These are phyloP conservation scores for Drosophila trapezifrons DNA, from an alignment of 1,140 invertebrate genomes.

Conservation along the genomic window DNA sequence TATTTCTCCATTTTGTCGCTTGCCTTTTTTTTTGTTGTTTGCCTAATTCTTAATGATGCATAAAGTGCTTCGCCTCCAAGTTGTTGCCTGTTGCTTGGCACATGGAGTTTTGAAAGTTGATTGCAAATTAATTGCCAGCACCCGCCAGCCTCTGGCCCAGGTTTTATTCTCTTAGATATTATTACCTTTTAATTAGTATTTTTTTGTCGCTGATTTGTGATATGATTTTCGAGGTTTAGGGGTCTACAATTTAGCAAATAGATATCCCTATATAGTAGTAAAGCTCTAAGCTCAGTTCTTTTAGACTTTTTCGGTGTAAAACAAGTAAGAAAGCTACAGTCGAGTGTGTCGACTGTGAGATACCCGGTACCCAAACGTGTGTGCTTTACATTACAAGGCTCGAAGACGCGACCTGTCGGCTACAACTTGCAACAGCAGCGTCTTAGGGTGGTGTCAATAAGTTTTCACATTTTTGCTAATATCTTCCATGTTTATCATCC, in stretches of 20 bases:
- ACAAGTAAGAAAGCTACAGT: too few relatives aligned
- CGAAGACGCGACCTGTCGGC: too few relatives aligned
- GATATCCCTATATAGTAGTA: neutral
- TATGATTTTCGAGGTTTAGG: conserved; percentile 2
- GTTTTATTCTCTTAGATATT: conserved; percentile 9
- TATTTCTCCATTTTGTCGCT: conserved; percentile 81
- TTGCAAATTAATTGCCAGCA: conserved; percentile 77
- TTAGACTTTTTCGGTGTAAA: too few relatives aligned
- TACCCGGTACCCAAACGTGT: too few relatives aligned
- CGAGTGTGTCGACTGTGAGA: too few relatives aligned
- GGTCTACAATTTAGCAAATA: neutral
- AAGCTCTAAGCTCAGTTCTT: neutral
- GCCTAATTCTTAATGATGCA: conserved; percentile 82
- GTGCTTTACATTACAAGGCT: too few relatives aligned
- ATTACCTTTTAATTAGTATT: conserved; percentile 31
- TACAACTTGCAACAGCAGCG: too few relatives aligned
- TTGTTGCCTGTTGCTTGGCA: conserved; percentile 37
- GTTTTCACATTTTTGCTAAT: too few relatives aligned
- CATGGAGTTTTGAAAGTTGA: conserved; percentile 74
- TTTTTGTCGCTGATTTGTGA: conserved; percentile 1
- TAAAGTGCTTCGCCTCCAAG: conserved; percentile 64
- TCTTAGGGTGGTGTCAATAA: too few relatives aligned
- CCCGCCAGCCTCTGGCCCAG: conserved; percentile 6
- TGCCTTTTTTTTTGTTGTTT: conserved; percentile 68
- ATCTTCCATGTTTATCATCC: too few relatives aligned